Base-by-base conservation (phyloP, 2,797 vertebrate species). In the Vespertilio murinus region DNA sequence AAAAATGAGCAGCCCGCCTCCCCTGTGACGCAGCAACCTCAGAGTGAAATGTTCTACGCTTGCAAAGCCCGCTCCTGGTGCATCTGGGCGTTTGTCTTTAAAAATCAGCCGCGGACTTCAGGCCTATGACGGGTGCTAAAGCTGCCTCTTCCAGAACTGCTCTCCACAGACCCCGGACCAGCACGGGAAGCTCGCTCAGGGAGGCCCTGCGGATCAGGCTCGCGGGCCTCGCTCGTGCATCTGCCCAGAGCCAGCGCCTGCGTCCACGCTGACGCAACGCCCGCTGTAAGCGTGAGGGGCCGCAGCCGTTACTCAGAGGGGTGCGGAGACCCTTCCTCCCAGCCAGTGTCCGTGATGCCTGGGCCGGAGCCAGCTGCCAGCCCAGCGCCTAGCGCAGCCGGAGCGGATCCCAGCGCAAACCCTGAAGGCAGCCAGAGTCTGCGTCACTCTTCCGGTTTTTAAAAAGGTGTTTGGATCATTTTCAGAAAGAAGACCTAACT, bases 31-130 rank as follows among this genome's bases (percentile, higher is more conserved):
- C 90, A 14, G 30, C 40, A 88, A 85, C 28, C 28, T 78, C 38
- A 45, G 22, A 65, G 69, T 49, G 67, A 42, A 93, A 42, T 28
- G 42, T 16, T 71, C 67, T 65, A 69, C 67, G 56, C 47, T 14
- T 18, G 74, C 78, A 71, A 79, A 73, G 38, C 7, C 49, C 42
- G 25, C 54, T 54, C 33, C 77, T 85, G 73, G 54, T 82, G 65
- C 92, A 93, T 33, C 13, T 8, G 64, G 59, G 20, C 30, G 71
- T 84, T 75, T 91, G 84, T 73, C 83, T 93, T 93, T 94, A 71
- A 87, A 95, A 71, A 82, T 75, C 3, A 93, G 65, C 0, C 80
- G 28, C 67, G 83, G 88, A 90, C 33, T 61, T 71, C 87, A 91
- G 56, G 71, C 30, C 33, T 87, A 88, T 42, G 91, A 80, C 87